phyloP scores from a whole-genome alignment of 2,888 invertebrate genomes.

The Teleogryllus oceanicus region DNA sequence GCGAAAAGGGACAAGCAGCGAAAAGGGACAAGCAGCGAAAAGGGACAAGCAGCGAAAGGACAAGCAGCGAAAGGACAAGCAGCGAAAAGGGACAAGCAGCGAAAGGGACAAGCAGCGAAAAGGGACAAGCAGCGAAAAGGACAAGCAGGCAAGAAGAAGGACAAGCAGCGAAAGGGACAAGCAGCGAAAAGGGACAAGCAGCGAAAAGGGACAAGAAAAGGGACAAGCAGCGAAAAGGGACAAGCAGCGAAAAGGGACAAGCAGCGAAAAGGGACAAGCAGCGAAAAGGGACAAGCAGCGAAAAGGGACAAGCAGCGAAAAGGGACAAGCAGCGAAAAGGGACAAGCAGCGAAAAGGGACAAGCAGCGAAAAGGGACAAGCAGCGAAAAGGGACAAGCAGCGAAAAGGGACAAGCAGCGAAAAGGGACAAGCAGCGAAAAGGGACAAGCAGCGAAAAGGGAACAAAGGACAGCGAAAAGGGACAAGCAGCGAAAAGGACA shows the following conservation, averaged over 20 bases:
- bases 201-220: too few species aligned
- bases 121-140: background rate
- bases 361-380: background rate
- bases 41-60: slow-evolving; percentile 20
- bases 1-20: background rate
- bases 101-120: slow-evolving; percentile 21
- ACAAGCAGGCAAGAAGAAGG: background rate
- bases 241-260: background rate
- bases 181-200: background rate
- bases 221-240: slow-evolving; percentile 19
- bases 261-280: background rate
- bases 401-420: background rate
- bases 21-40: background rate
- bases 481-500: background rate
- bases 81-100: background rate
- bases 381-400: background rate
- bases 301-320: background rate
- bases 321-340: background rate
- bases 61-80: too few species aligned
- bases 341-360: background rate
- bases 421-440: background rate
- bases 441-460: background rate
- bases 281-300: background rate
- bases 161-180: background rate
- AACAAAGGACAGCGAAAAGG: too few species aligned